Evolutionary conservation across 2,113 vertebrate genomes (phyloP).

Genomic region (Heteronetta atricapilla): DNA sequence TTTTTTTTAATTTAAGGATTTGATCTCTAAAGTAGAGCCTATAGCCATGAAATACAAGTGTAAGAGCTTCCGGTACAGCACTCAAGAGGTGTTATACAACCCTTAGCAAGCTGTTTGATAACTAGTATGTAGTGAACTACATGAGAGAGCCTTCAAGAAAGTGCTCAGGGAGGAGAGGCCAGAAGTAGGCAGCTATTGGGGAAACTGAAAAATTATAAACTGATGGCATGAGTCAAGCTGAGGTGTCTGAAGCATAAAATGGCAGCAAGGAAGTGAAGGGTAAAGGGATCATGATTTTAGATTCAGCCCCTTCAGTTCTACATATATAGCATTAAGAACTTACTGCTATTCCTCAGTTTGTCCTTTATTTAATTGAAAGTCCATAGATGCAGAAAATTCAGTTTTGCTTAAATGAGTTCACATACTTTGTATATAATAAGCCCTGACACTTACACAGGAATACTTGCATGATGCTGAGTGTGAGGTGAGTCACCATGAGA

Average conservation of each 20-base stretch:
- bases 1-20: not conserved
- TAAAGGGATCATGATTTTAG: not conserved
- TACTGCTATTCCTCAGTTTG: not conserved
- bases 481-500: not conserved
- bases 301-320: not conserved
- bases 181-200: not conserved
- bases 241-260: not conserved
- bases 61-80: not conserved
- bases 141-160: not conserved
- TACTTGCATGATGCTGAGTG: not conserved
- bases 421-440: not conserved
- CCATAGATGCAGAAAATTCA: not conserved
- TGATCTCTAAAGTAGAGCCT: not conserved
- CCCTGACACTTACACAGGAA: not conserved
- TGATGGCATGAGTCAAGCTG: not conserved
- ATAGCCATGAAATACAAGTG: not conserved
- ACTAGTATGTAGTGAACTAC: accelerated
- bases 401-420: not conserved
- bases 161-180: not conserved
- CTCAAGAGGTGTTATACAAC: not conserved
- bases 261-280: not conserved
- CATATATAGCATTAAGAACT: not conserved
- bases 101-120: not conserved
- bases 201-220: not conserved
- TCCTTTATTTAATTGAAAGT: not conserved